These are phyloP conservation scores for Pelosia muscerda DNA, from an alignment of 2,888 invertebrate species.

Conservation along the genomic window DNA sequence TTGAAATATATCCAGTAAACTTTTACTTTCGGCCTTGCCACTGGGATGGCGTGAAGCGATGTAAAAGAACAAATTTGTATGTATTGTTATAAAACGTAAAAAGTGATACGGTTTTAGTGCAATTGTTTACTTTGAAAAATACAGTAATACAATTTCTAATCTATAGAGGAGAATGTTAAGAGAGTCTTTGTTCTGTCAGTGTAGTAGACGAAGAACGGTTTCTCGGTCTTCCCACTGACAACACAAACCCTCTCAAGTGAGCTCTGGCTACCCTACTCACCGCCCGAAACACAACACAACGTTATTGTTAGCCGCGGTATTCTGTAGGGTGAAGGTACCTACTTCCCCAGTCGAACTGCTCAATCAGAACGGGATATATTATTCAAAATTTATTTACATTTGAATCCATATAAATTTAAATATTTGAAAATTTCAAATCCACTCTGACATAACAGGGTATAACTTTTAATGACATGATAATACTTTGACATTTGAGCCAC, in stretches of 20 bases:
- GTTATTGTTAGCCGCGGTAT: too few relatives aligned
- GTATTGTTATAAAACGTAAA: not conserved
- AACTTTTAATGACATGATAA: not conserved
- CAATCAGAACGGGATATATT: too few relatives aligned
- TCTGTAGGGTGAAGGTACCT: too few relatives aligned
- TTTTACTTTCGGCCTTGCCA: slow-evolving; percentile 3
- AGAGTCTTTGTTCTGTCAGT: too few relatives aligned
- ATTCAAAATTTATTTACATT: not conserved
- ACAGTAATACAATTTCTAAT: too few relatives aligned
- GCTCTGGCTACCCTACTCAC: too few relatives aligned
- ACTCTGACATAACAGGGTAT: not conserved
- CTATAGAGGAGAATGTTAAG: too few relatives aligned
- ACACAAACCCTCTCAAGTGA: too few relatives aligned
- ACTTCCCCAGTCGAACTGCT: too few relatives aligned
- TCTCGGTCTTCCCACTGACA: too few relatives aligned
- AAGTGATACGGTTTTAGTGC: not conserved
- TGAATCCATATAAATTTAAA: not conserved
- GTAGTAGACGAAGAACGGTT: too few relatives aligned
- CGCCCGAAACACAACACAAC: too few relatives aligned
- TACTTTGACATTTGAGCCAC: not conserved
- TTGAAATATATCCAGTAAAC: slow-evolving; percentile 4
- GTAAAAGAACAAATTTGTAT: not conserved
- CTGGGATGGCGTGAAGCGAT: not conserved
- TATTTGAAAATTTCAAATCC: not conserved
- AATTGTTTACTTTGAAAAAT: not conserved